A percentile compares a stretch with the other conserved stretches of the same genome.
These are phyloP conservation scores for Mythimna vitellina DNA, from an alignment of 2,888 invertebrate genomes.

Conservation along the genomic window DNA sequence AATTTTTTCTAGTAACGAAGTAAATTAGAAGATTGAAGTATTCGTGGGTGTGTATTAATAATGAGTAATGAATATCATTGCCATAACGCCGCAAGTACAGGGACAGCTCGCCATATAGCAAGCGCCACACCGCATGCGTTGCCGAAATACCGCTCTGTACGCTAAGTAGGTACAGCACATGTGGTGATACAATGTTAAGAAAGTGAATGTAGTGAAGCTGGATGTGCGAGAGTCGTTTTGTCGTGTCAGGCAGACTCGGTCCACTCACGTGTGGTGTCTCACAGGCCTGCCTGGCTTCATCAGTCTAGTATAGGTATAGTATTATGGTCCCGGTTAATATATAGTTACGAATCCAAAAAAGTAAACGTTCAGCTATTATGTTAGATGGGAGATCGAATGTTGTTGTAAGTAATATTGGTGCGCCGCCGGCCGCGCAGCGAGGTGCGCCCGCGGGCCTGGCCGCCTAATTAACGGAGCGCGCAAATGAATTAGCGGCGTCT, in stretches of 20 bases:
- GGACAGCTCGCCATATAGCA: neutral
- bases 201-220: neutral
- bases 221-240: neutral
- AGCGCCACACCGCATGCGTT: neutral
- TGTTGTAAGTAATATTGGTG: constrained; percentile 9
- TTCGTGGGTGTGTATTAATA: neutral
- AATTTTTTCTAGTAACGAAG: neutral
- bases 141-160: neutral
- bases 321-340: neutral
- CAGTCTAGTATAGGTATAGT: no score
- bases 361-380: neutral
- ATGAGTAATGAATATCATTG: no score
- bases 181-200: no score
- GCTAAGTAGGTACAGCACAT: no score
- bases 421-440: neutral
- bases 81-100: no score
- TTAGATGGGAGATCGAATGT: neutral
- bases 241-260: neutral
- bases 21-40: neutral
- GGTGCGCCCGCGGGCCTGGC: constrained; percentile 30
- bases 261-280: neutral
- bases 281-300: neutral
- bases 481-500: constrained; percentile 58
- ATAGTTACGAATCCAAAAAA: neutral
- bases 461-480: constrained; percentile 48